Evolutionary conservation across 2,888 invertebrate species (phyloP).

Genomic region (Drosophila paramelanica): DNA sequence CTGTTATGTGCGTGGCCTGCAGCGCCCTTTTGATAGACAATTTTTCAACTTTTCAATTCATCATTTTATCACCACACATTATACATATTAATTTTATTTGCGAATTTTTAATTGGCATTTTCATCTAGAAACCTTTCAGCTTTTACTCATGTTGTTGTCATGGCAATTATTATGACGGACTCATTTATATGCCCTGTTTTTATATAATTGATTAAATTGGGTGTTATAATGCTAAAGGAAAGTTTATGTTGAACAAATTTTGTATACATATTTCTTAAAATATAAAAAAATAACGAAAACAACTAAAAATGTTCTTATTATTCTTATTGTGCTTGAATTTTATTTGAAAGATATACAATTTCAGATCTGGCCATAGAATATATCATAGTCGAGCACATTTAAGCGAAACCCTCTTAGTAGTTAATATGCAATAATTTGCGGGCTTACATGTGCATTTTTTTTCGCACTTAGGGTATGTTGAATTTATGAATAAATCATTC

Average conservation of each 20-base stretch:
- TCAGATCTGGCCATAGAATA: neutral
- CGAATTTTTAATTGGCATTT: constrained; percentile 48
- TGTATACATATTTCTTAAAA: neutral
- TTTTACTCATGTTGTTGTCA: constrained; percentile 18
- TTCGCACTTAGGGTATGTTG: constrained; percentile 40
- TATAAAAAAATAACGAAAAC: too few species aligned
- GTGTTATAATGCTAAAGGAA: neutral
- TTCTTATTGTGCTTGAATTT: too few species aligned
- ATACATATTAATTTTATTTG: constrained; percentile 33
- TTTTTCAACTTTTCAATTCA: constrained; percentile 10
- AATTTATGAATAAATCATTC: constrained; percentile 68
- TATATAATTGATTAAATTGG: neutral
- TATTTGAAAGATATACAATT: too few species aligned
- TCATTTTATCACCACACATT: constrained; percentile 13
- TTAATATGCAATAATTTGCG: constrained; percentile 49
- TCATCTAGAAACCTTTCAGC: constrained; percentile 16
- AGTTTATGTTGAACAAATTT: too few species aligned
- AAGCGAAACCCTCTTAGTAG: neutral
- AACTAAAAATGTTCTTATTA: too few species aligned
- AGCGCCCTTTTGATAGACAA: constrained; percentile 19
- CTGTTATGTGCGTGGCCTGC: neutral
- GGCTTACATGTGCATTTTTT: constrained; percentile 40
- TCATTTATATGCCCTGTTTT: neutral
- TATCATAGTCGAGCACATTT: neutral
- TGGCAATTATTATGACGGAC: constrained; percentile 44